These are phyloP conservation scores for Gopherus evgoodei DNA, from an alignment of 2,113 vertebrate genomes.

Conservation along the genomic window DNA sequence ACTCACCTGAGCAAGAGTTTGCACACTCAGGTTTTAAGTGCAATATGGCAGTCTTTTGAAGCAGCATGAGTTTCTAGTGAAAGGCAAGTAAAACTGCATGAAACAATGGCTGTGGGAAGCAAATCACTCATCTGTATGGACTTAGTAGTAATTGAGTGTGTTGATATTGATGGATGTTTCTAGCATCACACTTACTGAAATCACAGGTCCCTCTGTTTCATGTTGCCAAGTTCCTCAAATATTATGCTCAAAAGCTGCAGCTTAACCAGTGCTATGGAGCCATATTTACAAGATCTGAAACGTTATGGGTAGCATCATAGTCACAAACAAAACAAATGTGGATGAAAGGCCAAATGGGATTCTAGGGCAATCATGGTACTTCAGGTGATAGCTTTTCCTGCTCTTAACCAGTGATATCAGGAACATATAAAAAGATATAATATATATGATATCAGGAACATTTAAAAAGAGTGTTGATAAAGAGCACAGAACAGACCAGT, in stretches of 20 bases:
- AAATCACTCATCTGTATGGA: not conserved
- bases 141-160: not conserved
- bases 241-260: not conserved
- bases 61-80: not conserved
- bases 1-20: not conserved
- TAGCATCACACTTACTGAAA: not conserved
- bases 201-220: not conserved
- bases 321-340: not conserved
- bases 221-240: not conserved
- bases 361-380: not conserved
- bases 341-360: not conserved
- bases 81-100: not conserved
- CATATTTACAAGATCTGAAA: not conserved
- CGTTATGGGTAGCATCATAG: not conserved
- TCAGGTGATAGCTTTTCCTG: not conserved
- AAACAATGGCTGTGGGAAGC: not conserved
- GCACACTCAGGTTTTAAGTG: not conserved
- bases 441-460: not conserved
- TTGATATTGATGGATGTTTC: not conserved
- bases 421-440: not conserved
- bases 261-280: not conserved
- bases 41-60: not conserved
- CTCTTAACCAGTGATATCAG: not conserved
- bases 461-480: not conserved
- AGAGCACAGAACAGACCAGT: not conserved